Evolutionary conservation across 2,797 vertebrate species (phyloP), one percentile per base, ranked within the genome.

Genomic region (Dendrocincla fuliginosa): DNA sequence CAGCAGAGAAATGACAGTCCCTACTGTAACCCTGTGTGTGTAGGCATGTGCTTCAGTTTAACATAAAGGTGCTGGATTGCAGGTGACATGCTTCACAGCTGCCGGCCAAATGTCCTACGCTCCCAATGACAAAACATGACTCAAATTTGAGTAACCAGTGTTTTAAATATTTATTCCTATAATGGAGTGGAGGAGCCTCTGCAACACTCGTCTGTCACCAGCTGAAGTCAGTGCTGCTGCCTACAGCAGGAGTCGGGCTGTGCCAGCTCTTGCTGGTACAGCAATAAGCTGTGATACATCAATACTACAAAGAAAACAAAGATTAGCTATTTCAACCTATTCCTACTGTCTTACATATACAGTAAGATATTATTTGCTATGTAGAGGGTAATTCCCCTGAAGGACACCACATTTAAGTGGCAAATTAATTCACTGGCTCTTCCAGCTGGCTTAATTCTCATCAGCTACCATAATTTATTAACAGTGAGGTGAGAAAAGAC

Each of bases 401-500:
- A 96, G 95, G 89, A 95, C 78, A 89, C 89, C 76, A 88, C 50
- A 7, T 94, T 96, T 95, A 96, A 95, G 93, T 93, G 95, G 97
- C 95, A 97, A 97, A 98, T 97, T 96, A 97, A 98, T 97, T 93
- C 88, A 93, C 93, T 91, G 93, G 90, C 86, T 97, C 96, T 97
- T 97, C 95, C 87, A 97, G 96, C 97, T 97, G 97, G 97, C 95
- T 97, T 97, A 95, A 96, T 98, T 98, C 97, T 98, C 97, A 97
- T 98, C 97, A 97, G 96, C 96, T 90, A 97, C 97, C 95, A 97
- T 97, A 98, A 98, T 98, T 98, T 98, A 98, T 98, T 98, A 98
- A 98, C 97, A 97, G 97, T 92, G 97, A 98, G 97, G 97, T 97
- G 98, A 96, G 97, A 98, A 98, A 98, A 98, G 97, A 97, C 97